A percentile compares a stretch with the other conserved stretches of the same genome.
Conservation (phyloP, 2,888 invertebrate genomes). For the Eristalis pertinax region DNA sequence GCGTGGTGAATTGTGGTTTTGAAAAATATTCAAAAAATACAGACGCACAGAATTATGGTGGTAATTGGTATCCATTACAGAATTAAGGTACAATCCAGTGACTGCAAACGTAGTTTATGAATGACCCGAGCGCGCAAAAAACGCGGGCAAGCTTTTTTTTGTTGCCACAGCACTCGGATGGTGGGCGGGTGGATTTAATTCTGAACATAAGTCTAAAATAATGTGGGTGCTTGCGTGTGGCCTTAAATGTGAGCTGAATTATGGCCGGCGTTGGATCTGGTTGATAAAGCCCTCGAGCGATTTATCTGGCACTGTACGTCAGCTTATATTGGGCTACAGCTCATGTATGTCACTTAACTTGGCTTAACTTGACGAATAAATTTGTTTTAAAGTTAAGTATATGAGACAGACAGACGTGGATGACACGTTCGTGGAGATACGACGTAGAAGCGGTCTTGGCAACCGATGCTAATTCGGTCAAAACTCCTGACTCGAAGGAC, state of each 20-base stretch:
- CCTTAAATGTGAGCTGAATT: not conserved
- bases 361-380: too few relatives aligned
- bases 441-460: too few relatives aligned
- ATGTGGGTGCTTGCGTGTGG: not conserved
- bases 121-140: not conserved
- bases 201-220: not conserved
- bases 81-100: not conserved
- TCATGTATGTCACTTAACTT: too few relatives aligned
- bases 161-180: not conserved
- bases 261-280: too few relatives aligned
- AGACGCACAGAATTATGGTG: conserved; percentile 6
- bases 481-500: too few relatives aligned
- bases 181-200: not conserved
- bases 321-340: too few relatives aligned
- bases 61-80: conserved; percentile 3
- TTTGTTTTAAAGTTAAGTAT: too few relatives aligned
- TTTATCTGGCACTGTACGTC: too few relatives aligned
- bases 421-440: too few relatives aligned
- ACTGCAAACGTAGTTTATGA: not conserved
- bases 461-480: too few relatives aligned
- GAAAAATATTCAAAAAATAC: conserved; percentile 24
- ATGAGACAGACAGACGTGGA: too few relatives aligned
- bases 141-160: not conserved
- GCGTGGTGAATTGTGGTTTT: conserved; percentile 39
- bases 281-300: too few relatives aligned